Evolutionary conservation across 2,888 invertebrate genomes (phyloP), one percentile per base, ranked within the genome.

Genomic region (Ochropleura plecta): DNA sequence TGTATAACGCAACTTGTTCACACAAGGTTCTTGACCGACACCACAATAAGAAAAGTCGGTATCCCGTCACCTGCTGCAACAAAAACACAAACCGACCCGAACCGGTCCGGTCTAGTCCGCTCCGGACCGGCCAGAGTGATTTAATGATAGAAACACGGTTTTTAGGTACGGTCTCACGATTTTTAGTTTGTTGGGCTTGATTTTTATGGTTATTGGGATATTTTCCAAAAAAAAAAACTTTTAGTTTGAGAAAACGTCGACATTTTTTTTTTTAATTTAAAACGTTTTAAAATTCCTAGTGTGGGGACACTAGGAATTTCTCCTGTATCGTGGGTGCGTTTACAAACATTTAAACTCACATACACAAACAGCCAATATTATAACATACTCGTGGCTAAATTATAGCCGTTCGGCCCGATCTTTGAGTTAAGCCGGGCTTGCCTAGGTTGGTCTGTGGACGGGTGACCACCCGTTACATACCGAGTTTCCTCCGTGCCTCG

Each of bases 41-140:
- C 85, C 79, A 92, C 93, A 94, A 95, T 92, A 94, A 94, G 94
- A 94, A 83, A 92, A 93, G 86, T 83, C 76, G 79, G 86, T 89
- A 93, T 94, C 94, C 93, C 93, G 94, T 93, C 95, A 95, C 95
- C 95, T 95, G 95, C 94, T 92, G 90, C 89, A 84, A 91, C 94
- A 95, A 95, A 95, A 95, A 95, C 93, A 92, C 90, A 81, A 85
- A 83, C 87, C 88, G 86, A 76, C 72, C 83, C 84, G 88, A 86
- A 87, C 86, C 87, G 88, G 90, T 85, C 76, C 70, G 62, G n/a
- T 62, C 71, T 75, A 80, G 86, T 84, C 82, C 85, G 85, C 87
- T 88, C 87, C 81, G 81, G 77, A 78, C 85, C 81, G 88, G 91
- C 90, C 91, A 89, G 91, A 92, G 90, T 91, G 92, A 93, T 93